Conservation (phyloP, 2,113 vertebrate species). For the Ranitomeya imitator region DNA sequence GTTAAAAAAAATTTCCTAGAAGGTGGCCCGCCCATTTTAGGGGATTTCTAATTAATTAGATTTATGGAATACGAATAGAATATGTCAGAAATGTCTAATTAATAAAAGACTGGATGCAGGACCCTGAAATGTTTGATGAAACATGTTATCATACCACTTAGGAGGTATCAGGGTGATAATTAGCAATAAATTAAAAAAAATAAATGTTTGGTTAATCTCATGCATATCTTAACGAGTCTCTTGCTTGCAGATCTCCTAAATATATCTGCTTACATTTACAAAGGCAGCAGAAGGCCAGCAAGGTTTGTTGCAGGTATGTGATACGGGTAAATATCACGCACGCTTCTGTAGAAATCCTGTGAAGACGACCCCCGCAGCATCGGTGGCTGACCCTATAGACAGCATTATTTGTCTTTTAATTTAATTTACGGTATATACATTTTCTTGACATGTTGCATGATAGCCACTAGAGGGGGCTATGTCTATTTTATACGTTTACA, state of each 20-base stretch:
- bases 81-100: background rate
- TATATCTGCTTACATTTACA: constrained; percentile 37
- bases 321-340: background rate
- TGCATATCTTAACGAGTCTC: background rate
- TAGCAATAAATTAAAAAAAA: too few relatives aligned
- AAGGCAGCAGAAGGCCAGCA: constrained; percentile 12
- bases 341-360: background rate
- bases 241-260: constrained; percentile 30
- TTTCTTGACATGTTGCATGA: background rate
- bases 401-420: too few relatives aligned
- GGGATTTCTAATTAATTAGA: too few relatives aligned
- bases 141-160: too few relatives aligned
- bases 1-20: too few relatives aligned
- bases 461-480: background rate
- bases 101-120: background rate
- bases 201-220: too few relatives aligned
- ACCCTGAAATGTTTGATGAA: too few relatives aligned
- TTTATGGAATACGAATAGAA: background rate
- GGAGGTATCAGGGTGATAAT: too few relatives aligned
- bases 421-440: too few relatives aligned
- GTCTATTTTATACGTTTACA: background rate
- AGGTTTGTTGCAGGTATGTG: constrained; percentile 35
- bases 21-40: too few relatives aligned
- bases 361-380: background rate
- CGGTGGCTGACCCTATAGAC: too few relatives aligned